These are phyloP conservation scores for Elmis aenea DNA, from an alignment of 2,888 invertebrate species.

Conservation along the genomic window DNA sequence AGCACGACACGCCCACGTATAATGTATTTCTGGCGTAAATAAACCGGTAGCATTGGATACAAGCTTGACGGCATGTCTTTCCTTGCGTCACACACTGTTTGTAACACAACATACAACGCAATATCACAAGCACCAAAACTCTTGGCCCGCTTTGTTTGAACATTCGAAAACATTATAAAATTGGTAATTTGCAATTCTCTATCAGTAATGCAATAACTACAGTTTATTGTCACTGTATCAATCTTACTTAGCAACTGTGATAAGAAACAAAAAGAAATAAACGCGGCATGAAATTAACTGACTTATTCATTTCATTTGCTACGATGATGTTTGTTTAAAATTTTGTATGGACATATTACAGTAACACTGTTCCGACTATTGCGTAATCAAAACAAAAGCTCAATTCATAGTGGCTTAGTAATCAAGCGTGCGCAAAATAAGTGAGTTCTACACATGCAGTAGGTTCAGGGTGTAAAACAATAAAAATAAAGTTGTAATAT, in stretches of 20 bases:
- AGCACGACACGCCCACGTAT: conserved; percentile 41
- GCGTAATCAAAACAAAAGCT: no score
- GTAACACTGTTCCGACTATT: no score
- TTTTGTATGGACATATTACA: no score
- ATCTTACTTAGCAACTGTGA: background rate
- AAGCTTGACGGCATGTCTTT: conserved; percentile 10
- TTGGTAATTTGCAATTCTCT: background rate
- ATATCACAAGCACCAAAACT: conserved; percentile 6
- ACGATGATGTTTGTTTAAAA: no score
- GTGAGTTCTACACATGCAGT: no score
- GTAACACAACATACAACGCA: conserved; percentile 12
- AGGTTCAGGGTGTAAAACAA: no score
- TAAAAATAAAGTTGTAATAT: no score
- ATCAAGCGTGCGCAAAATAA: no score
- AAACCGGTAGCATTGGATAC: conserved; percentile 32
- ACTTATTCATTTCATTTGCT: no score
- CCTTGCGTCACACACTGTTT: conserved; percentile 8
- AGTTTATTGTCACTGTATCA: background rate
- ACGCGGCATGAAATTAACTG: conserved; percentile 4
- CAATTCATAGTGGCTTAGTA: no score
- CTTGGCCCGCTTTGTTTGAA: background rate
- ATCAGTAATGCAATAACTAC: conserved; percentile 2
- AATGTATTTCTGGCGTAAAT: conserved; percentile 40
- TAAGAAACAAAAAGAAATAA: conserved; percentile 3
- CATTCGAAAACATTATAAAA: no score